These are phyloP conservation scores for Lasioglossum zephyrum DNA, from an alignment of 2,888 invertebrate species.

Conservation along the genomic window DNA sequence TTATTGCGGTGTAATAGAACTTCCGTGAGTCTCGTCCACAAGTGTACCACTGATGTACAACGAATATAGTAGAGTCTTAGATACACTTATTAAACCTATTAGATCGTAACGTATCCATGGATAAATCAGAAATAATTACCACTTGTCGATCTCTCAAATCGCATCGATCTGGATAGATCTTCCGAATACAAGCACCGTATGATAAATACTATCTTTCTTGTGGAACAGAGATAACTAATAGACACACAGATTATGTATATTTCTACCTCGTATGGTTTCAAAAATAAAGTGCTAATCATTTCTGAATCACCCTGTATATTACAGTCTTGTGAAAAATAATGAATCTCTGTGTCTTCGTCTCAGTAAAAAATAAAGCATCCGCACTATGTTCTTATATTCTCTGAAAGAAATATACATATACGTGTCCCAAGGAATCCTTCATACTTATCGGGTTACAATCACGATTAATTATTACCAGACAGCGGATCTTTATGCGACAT, in stretches of 20 bases:
- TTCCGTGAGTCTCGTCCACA: slow-evolving; percentile 8
- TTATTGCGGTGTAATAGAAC: background rate
- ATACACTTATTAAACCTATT: background rate
- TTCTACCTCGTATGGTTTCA: background rate
- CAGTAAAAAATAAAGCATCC: slow-evolving; percentile 49
- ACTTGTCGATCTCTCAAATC: background rate
- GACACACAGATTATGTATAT: background rate
- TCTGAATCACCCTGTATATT: slow-evolving; percentile 4
- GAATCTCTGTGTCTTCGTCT: slow-evolving; percentile 22
- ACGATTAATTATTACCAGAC: slow-evolving; percentile 28
- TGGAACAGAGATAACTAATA: background rate
- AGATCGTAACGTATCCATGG: no score
- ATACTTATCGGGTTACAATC: slow-evolving; percentile 32
- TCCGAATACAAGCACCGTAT: background rate
- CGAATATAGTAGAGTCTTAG: slow-evolving; percentile 24
- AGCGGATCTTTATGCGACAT: no score
- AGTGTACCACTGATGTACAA: background rate
- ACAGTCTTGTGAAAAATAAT: slow-evolving; percentile 23
- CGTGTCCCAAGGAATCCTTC: slow-evolving; percentile 7
- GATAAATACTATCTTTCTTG: background rate
- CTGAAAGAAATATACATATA: slow-evolving; percentile 26
- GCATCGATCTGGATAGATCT: background rate
- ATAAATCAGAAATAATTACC: background rate
- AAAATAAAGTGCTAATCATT: slow-evolving; percentile 14
- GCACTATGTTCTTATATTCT: background rate